These are phyloP conservation scores for Gouania willdenowi DNA, from an alignment of 2,797 vertebrate species.

Conservation along the genomic window DNA sequence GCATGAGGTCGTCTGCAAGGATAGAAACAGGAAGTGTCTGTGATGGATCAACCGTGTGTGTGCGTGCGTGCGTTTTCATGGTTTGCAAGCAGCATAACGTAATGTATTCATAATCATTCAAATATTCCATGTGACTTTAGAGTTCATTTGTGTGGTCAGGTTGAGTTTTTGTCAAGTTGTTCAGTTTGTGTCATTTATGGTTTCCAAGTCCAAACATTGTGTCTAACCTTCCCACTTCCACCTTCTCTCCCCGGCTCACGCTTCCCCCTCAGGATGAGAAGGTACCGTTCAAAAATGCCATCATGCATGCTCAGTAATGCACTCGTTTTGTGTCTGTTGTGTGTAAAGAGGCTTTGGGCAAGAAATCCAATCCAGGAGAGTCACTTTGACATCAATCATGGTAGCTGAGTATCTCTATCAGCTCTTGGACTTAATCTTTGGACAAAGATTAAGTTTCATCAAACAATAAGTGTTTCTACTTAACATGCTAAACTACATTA, in stretches of 20 bases:
- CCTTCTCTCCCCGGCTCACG: slow-evolving; percentile 74
- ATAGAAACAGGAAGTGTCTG: background rate
- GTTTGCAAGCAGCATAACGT: too few species aligned
- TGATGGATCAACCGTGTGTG: too few species aligned
- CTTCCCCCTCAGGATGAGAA: slow-evolving; percentile 92
- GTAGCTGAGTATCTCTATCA: too few species aligned
- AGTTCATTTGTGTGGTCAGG: background rate
- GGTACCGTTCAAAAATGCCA: slow-evolving; percentile 76
- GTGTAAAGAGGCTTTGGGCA: background rate
- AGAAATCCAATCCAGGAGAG: background rate
- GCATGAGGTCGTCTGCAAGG: background rate
- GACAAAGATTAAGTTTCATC: too few species aligned
- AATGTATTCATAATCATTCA: too few species aligned
- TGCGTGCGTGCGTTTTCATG: too few species aligned
- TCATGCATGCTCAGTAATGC: slow-evolving; percentile 23
- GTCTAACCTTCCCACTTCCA: slow-evolving; percentile 62
- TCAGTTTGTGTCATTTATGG: slow-evolving; percentile 16
- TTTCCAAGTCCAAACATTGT: slow-evolving; percentile 21
- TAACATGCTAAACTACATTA: too few species aligned
- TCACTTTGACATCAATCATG: background rate
- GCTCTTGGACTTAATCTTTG: too few species aligned
- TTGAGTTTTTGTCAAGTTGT: background rate
- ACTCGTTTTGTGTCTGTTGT: background rate
- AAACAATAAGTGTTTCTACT: too few species aligned
- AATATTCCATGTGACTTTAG: too few species aligned